Conservation (phyloP, 2,113 vertebrate genomes). For the Cephalophus harveyi region DNA sequence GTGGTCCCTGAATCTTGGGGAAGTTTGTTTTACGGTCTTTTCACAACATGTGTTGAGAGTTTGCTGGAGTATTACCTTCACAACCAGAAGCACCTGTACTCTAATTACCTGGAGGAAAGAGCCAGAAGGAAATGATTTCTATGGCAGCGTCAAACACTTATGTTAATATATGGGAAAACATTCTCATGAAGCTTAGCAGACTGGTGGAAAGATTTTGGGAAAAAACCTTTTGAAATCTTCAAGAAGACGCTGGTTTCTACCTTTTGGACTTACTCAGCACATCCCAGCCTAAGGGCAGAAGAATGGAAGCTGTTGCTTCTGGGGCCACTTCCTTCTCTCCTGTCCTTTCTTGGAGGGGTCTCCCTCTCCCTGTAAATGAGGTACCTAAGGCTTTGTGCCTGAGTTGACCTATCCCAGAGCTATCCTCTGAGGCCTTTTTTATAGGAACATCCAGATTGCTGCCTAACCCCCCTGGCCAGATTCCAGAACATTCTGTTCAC, state of each 20-base stretch:
- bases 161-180: neutral
- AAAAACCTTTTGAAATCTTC: neutral
- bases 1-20: neutral
- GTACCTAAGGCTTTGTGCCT: neutral
- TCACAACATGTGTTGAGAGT: neutral
- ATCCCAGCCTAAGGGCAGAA: neutral
- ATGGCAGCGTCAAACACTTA: neutral
- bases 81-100: neutral
- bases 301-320: neutral
- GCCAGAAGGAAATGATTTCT: neutral
- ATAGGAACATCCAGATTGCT: neutral
- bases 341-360: neutral
- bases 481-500: constrained; percentile 62
- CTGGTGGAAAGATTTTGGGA: neutral
- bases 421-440: neutral
- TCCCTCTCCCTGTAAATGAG: neutral
- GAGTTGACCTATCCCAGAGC: neutral
- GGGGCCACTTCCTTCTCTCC: neutral
- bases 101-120: neutral
- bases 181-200: neutral
- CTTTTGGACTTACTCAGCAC: neutral
- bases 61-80: neutral
- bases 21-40: neutral
- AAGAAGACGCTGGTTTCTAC: neutral
- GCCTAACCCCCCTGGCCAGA: neutral